These are phyloP conservation scores for Leptosomus discolor DNA, from an alignment of 2,113 vertebrate species.

Conservation along the genomic window DNA sequence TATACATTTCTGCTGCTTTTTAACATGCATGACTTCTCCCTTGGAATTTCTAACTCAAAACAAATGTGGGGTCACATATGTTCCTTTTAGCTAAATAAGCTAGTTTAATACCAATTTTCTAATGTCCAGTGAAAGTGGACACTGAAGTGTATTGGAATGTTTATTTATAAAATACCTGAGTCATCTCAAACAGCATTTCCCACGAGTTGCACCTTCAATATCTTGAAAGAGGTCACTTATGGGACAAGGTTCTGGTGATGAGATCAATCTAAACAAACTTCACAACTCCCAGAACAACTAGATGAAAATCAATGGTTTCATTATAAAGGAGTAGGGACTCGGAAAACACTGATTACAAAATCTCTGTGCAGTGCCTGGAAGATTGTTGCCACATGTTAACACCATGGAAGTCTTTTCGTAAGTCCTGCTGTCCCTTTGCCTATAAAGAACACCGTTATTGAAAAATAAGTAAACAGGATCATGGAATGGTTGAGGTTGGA, in stretches of 20 bases:
- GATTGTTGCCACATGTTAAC: neutral
- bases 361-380: neutral
- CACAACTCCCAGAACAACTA: neutral
- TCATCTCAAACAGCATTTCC: neutral
- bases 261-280: neutral
- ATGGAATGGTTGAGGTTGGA: neutral
- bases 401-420: neutral
- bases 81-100: neutral
- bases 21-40: neutral
- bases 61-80: neutral
- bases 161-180: neutral
- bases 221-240: neutral
- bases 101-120: neutral
- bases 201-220: neutral
- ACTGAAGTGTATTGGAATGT: neutral
- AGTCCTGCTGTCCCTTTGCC: neutral
- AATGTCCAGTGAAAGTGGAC: neutral
- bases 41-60: neutral
- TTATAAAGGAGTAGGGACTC: neutral
- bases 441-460: neutral
- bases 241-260: neutral
- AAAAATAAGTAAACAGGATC: neutral
- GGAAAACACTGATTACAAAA: neutral
- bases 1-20: neutral
- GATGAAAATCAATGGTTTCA: neutral